These are phyloP conservation scores for Julus scandinavius DNA, from an alignment of 2,888 invertebrate species.

Conservation along the genomic window DNA sequence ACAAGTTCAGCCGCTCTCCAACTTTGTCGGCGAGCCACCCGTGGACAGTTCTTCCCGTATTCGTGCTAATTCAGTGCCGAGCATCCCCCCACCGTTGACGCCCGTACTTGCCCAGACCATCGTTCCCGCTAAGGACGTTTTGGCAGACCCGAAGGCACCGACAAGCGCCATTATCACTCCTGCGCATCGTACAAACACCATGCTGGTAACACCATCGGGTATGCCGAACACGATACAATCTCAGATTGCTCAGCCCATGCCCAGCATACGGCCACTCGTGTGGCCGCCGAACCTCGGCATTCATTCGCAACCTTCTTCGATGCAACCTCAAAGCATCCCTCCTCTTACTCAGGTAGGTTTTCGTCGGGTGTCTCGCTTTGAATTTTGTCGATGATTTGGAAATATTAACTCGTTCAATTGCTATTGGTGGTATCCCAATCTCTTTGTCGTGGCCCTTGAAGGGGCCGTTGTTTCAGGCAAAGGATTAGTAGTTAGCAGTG, in stretches of 20 bases:
- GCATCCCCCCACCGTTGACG: slow-evolving; percentile 50
- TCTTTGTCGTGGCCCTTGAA: no score
- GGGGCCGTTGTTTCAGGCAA: no score
- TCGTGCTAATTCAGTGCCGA: slow-evolving; percentile 56
- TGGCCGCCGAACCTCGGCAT: slow-evolving; percentile 56
- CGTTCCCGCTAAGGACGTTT: background rate
- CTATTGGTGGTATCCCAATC: no score
- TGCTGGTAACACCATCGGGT: background rate
- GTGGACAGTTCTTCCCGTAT: slow-evolving; percentile 53
- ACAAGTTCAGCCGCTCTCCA: slow-evolving; percentile 49
- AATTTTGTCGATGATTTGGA: no score
- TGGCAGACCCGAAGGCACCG: background rate
- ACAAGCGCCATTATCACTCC: slow-evolving; percentile 52
- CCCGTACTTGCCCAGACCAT: background rate
- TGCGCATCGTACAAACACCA: background rate
- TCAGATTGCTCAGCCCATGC: slow-evolving; percentile 59
- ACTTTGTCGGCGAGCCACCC: slow-evolving; percentile 55
- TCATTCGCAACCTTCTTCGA: background rate
- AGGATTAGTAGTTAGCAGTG: no score
- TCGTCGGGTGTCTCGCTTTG: no score
- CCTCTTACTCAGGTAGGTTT: slow-evolving; percentile 47
- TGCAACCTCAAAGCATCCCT: slow-evolving; percentile 31
- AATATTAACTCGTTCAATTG: no score
- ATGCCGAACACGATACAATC: slow-evolving; percentile 38
- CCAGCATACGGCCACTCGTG: slow-evolving; percentile 56